Evolutionary conservation across 2,113 vertebrate genomes (phyloP).

Genomic region (Lepus timidus): DNA sequence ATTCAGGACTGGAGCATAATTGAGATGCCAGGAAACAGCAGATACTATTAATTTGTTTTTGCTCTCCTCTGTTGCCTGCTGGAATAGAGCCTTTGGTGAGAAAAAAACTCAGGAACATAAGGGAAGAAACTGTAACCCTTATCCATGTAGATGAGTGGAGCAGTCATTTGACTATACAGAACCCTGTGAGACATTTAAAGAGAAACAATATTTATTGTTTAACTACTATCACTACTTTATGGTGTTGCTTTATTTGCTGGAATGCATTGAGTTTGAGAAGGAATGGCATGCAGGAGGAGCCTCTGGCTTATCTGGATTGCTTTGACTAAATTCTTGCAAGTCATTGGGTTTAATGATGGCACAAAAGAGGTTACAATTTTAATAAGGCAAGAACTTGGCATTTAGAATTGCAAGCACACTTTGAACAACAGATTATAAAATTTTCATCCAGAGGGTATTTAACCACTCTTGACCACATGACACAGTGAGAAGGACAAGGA

Average conservation of each 20-base stretch:
- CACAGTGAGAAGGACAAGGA: neutral
- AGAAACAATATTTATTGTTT: conserved; percentile 63
- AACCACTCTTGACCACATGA: neutral
- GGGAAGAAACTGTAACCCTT: conserved; percentile 65
- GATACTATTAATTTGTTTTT: conserved; percentile 51
- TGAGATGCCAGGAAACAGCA: conserved; percentile 43
- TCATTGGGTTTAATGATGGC: neutral
- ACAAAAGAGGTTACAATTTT: neutral
- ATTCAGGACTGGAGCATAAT: conserved; percentile 51
- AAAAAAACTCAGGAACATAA: conserved; percentile 31
- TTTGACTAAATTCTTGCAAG: neutral
- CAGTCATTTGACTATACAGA: conserved; percentile 49
- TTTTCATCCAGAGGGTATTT: conserved; percentile 11
- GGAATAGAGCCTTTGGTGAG: neutral
- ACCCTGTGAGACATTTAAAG: conserved; percentile 64
- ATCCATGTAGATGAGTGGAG: conserved; percentile 49
- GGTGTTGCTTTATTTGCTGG: conserved; percentile 29
- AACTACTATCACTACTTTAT: conserved; percentile 29
- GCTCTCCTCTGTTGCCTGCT: neutral
- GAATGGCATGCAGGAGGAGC: conserved; percentile 57
- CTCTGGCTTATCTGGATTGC: conserved; percentile 26
- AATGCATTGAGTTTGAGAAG: conserved; percentile 61
- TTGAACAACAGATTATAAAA: neutral
- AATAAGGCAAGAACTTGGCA: neutral
- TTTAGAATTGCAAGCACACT: neutral